These are phyloP conservation scores for Mus minutoides DNA, from an alignment of 2,797 vertebrate genomes.

Conservation along the genomic window DNA sequence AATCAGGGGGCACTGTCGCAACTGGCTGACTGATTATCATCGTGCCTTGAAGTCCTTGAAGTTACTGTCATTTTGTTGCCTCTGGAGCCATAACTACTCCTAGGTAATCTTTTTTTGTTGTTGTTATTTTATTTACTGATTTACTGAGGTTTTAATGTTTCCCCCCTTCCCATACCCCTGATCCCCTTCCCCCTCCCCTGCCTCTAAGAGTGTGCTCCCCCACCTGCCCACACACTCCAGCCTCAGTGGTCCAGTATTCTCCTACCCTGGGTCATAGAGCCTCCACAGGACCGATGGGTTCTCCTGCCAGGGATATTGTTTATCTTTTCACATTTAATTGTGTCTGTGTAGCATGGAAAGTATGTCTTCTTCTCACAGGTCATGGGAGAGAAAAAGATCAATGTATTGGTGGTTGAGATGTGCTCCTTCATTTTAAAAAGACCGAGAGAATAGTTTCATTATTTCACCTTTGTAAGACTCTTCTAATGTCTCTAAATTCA, in stretches of 20 bases:
- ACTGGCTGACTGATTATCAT: background rate
- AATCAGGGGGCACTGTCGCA: background rate
- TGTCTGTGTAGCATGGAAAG: background rate
- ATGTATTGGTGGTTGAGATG: slow-evolving; percentile 25
- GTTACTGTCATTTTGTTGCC: background rate
- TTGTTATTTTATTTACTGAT: too few species aligned
- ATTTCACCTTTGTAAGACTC: slow-evolving; percentile 26
- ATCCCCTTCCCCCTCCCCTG: too few species aligned
- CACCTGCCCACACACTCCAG: too few species aligned
- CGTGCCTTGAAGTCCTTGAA: background rate
- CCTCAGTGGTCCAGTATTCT: too few species aligned
- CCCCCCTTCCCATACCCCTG: too few species aligned
- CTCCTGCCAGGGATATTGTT: background rate
- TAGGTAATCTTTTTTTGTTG: background rate
- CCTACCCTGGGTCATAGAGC: too few species aligned
- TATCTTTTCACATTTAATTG: slow-evolving; percentile 7
- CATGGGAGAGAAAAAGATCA: background rate
- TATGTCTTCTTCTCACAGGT: background rate
- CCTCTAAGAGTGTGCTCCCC: too few species aligned
- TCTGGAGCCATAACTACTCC: background rate
- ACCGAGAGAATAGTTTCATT: slow-evolving; percentile 13
- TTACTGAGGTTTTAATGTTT: too few species aligned
- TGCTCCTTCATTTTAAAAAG: background rate
- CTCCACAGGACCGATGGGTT: too few species aligned
- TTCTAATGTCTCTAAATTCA: slow-evolving; percentile 17